Base-by-base conservation (phyloP, 2,797 vertebrate genomes). In the Neoniphon sammara region DNA sequence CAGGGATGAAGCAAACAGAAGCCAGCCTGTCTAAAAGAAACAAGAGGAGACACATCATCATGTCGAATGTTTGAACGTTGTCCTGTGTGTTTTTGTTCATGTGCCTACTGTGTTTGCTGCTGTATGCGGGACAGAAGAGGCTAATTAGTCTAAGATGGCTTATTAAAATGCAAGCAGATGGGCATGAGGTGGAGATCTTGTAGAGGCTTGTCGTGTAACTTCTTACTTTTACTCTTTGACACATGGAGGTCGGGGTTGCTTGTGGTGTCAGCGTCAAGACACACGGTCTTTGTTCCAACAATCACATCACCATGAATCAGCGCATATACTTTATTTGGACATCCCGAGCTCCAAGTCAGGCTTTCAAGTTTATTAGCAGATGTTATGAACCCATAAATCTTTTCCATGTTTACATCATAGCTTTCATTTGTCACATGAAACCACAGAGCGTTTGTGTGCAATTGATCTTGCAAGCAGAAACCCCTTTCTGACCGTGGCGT, bases 391-490 rank as follows among this genome's bases (percentile, higher is more conserved):
- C 46, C 14, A 20, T 47, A n/a, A 25, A 23, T 59, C 18, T 61
- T 2, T 27, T 47, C 36, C 42, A 55, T 7, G n/a, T 66, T 36
- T 72, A 21, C 66, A 73, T 64, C 57, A 67, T 1, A 20, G 4
- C 11, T 18, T 49, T 7, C 46, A 55, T 66, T 73, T 65, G 56
- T 78, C 67, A 60, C 12, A 21, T 80, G 18, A 73, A 80, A 66
- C 68, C 68, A 14, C 55, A 73, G 23, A 15, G 39, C 39, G 31
- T 67, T 27, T 47, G 67, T 55, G 30, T 7, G 56, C 46, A 25
- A 52, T 59, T 7, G 11, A 12, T 72, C 50, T 27, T 12, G 15
- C 20, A 8, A 44, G 57, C 25, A 36, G 11, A 62, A 6, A 6
- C 20, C 25, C 14, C 58, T 31, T 44, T 47, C 5, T 57, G 55